A percentile compares a stretch with the other conserved stretches of the same genome.
phyloP scores from a whole-genome alignment of 2,797 vertebrate genomes.

The Helostoma temminkii region DNA sequence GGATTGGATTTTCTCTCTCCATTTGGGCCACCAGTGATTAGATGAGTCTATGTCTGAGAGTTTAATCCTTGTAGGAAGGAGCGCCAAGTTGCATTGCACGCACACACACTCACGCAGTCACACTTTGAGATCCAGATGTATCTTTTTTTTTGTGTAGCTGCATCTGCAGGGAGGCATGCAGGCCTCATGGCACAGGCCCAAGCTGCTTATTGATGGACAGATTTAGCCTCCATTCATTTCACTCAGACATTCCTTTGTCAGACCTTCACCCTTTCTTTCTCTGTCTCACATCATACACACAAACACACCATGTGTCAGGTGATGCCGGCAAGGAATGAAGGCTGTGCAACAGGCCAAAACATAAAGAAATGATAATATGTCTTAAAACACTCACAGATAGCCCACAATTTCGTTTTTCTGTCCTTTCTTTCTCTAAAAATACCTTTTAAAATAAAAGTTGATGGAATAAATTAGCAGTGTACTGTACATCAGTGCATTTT shows the following conservation, averaged over 20 bases:
- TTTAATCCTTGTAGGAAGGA: constrained; percentile 80
- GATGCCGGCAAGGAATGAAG: constrained; percentile 52
- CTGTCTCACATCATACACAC: constrained; percentile 31
- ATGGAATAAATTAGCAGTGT: constrained; percentile 19
- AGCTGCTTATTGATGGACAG: constrained; percentile 82
- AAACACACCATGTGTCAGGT: constrained; percentile 52
- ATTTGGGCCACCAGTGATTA: constrained; percentile 80
- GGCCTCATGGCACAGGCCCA: constrained; percentile 71
- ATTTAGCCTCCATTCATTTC: constrained; percentile 79
- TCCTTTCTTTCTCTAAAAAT: neutral
- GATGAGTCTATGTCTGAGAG: constrained; percentile 79
- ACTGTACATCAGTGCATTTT: constrained; percentile 8
- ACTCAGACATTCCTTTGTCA: constrained; percentile 72
- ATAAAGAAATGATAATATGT: constrained; percentile 38
- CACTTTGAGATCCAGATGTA: constrained; percentile 77
- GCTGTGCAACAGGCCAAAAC: constrained; percentile 50
- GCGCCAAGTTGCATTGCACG: constrained; percentile 66
- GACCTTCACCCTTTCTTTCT: constrained; percentile 38
- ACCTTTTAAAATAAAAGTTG: constrained; percentile 15
- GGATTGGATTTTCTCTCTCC: constrained; percentile 74
- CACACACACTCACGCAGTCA: constrained; percentile 19
- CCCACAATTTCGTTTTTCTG: constrained; percentile 9
- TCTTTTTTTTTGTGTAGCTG: constrained; percentile 52
- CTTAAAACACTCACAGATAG: constrained; percentile 23
- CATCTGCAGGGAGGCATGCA: constrained; percentile 70